These are phyloP conservation scores for Bubo blakistoni DNA, from an alignment of 2,113 vertebrate species.

Conservation along the genomic window DNA sequence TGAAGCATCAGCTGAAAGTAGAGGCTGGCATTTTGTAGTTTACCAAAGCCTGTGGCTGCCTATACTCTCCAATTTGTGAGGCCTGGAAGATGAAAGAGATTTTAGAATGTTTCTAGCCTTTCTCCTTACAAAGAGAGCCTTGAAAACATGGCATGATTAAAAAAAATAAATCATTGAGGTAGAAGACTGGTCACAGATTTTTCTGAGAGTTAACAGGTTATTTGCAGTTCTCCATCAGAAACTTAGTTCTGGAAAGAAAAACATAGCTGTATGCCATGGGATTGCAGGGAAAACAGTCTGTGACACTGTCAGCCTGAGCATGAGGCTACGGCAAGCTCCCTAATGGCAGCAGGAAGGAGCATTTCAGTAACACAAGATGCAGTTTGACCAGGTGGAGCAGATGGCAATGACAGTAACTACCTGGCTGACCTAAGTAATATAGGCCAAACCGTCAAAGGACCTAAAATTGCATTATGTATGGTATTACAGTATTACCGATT, in stretches of 20 bases:
- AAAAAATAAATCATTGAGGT: neutral
- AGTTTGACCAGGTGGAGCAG: neutral
- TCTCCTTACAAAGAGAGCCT: neutral
- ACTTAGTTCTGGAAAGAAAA: neutral
- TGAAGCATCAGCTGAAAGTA: neutral
- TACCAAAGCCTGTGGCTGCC: neutral
- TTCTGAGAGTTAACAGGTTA: neutral
- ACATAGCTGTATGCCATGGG: neutral
- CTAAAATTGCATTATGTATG: neutral
- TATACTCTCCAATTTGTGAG: neutral
- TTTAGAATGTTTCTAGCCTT: neutral
- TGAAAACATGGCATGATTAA: neutral
- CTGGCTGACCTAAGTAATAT: neutral
- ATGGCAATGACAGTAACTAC: neutral
- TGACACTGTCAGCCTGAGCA: neutral
- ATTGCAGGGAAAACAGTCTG: neutral
- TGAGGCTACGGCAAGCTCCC: neutral
- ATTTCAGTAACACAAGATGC: neutral
- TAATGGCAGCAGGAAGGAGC: neutral
- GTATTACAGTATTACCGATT: accelerated
- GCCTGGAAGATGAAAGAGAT: neutral
- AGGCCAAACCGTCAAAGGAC: neutral
- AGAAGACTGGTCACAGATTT: neutral
- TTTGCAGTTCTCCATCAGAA: neutral
- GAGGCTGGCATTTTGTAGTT: neutral